Evolutionary conservation across 2,113 vertebrate genomes (phyloP), one percentile per base, ranked within the genome.

Genomic region (Silurus glanis): DNA sequence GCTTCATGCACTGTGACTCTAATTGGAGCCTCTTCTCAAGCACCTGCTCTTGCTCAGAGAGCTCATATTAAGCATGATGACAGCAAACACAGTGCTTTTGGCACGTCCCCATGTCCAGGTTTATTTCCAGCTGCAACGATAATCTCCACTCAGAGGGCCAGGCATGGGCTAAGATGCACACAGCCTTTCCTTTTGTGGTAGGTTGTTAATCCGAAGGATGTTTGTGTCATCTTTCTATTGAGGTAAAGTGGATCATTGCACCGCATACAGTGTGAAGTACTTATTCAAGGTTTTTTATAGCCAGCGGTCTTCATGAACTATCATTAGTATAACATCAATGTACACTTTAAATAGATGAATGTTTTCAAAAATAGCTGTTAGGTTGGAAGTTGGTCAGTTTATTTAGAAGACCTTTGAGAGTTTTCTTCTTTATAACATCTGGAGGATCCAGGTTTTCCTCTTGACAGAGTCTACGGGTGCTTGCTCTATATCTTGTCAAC

Each of bases 1-100:
- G 58, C 80, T 87, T 89, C 64, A 83, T 79, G 79, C 47, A 55
- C 83, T 78, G 83, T 76, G 64, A 58, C 66, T 53, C 56, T 83
- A 69, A 59, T 80, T 59, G 21, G 55, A 75, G 58, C 51, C 13
- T 61, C 56, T 61, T 61, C 56, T 80, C 25, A 37, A 59, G 78
- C 53, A 74, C 72, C 45, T 80, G 80, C 67, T 83, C 69, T 83
- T 58, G 55, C 80, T 69, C 67, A 82, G 66, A 79, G 55, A 82
- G 14, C 74, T 75, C 82, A 45, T 19, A 37, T 83, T 83, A 71
- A 80, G 59, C 59, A 61, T 75, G 37, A 17, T 67, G 76, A 88
- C 69, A 78, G 76, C 85, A 74, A 84, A 80, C 58, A 62, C 21
- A 53, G 61, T 80, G 85, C 79, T 74, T n/a, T 17, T 47, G 13